Evolutionary conservation across 1,140 invertebrate species (phyloP).

Genomic region (Drosophila mojavensis): DNA sequence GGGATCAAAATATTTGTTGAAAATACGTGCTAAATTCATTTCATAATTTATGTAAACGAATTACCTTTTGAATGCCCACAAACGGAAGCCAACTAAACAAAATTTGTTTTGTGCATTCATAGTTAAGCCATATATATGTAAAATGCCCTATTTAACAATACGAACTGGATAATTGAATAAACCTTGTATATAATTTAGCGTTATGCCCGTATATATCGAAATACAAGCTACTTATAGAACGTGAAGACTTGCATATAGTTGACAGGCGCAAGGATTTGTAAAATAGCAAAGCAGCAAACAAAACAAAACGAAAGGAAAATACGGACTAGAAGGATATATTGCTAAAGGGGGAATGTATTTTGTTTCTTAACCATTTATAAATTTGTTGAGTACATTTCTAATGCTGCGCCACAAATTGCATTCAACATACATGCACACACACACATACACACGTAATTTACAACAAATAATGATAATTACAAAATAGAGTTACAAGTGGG

Average conservation of each 20-base stretch:
- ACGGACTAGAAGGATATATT: background rate
- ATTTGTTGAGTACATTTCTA: slow-evolving; percentile 50
- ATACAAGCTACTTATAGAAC: slow-evolving; percentile 31
- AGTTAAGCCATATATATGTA: slow-evolving; percentile 43
- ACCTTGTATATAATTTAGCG: slow-evolving; percentile 79
- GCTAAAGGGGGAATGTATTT: slow-evolving; percentile 1
- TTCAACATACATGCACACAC: slow-evolving; percentile 19
- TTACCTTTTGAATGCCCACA: slow-evolving; percentile 22
- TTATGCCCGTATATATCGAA: slow-evolving; percentile 46
- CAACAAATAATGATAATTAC: slow-evolving; percentile 73
- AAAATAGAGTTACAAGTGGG: slow-evolving; percentile 65
- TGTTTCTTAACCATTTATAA: slow-evolving; percentile 32
- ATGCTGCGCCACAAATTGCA: slow-evolving; percentile 54
- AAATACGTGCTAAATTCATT: background rate
- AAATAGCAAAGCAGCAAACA: slow-evolving; percentile 10
- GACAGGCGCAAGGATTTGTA: slow-evolving; percentile 18
- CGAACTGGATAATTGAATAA: slow-evolving; percentile 34
- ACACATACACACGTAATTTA: slow-evolving; percentile 24
- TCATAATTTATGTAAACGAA: slow-evolving; percentile 3
- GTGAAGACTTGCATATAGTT: slow-evolving; percentile 18
- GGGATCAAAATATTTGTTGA: slow-evolving; percentile 2
- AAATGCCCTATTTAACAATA: slow-evolving; percentile 21
- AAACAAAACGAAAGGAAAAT: background rate
- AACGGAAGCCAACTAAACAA: slow-evolving; percentile 34
- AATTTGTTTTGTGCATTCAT: slow-evolving; percentile 42